Percentiles rank a stretch among this genome's conserved stretches.
Conservation (phyloP, 2,797 vertebrate genomes). For the Alosa sapidissima region DNA sequence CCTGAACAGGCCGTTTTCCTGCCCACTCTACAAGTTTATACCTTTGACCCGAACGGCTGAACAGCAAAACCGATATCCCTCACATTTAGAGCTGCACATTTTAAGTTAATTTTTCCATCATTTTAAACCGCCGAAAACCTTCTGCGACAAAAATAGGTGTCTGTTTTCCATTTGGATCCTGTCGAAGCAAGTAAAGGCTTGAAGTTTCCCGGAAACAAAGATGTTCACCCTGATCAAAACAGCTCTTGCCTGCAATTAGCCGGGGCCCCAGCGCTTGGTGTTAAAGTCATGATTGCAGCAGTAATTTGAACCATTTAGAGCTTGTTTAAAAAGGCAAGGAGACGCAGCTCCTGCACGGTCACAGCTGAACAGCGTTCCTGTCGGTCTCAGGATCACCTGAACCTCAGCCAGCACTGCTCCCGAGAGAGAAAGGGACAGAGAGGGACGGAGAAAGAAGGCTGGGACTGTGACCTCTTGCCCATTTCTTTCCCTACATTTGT, state of each 20-base stretch:
- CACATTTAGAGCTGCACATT: not conserved
- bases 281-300: conserved; percentile 77
- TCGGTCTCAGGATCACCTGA: conserved; percentile 10
- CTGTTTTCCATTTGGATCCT: conserved; percentile 1
- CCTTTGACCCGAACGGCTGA: not conserved
- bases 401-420: not conserved
- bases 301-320: conserved; percentile 75
- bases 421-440: not conserved
- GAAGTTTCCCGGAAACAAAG: conserved; percentile 51
- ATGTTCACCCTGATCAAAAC: conserved; percentile 72
- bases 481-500: not conserved
- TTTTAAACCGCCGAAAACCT: not conserved
- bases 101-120: conserved; percentile 13
- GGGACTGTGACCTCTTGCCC: not conserved
- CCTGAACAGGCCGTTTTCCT: not conserved
- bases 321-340: conserved; percentile 31
- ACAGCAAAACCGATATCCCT: not conserved
- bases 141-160: conserved; percentile 6
- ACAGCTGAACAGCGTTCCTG: conserved; percentile 19
- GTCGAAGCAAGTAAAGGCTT: conserved; percentile 6
- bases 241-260: conserved; percentile 75
- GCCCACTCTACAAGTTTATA: not conserved
- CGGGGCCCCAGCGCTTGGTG: conserved; percentile 74
- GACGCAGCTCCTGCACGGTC: conserved; percentile 10
- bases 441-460: not conserved